These are phyloP conservation scores for Acleris holmiana DNA, from an alignment of 2,888 invertebrate genomes.

Conservation along the genomic window DNA sequence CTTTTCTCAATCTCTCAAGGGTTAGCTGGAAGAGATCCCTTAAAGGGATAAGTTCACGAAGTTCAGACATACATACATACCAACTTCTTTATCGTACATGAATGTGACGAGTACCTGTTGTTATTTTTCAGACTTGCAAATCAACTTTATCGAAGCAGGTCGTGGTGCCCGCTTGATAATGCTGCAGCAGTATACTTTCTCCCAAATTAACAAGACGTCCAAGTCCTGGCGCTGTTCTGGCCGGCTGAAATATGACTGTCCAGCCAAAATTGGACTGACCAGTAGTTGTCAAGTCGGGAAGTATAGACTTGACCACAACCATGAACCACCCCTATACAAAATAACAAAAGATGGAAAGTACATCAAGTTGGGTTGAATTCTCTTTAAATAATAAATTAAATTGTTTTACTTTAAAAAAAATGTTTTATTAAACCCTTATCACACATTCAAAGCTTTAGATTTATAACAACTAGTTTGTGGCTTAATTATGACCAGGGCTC, in stretches of 20 bases:
- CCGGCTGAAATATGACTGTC: slow-evolving; percentile 40
- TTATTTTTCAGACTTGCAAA: too few species aligned
- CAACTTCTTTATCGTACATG: too few species aligned
- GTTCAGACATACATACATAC: too few species aligned
- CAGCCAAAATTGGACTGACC: slow-evolving; percentile 40
- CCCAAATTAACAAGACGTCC: neutral
- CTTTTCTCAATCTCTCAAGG: too few species aligned
- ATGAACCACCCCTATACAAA: slow-evolving; percentile 39
- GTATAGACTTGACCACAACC: slow-evolving; percentile 38
- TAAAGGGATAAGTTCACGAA: too few species aligned
- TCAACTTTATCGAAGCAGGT: too few species aligned
- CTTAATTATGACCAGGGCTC: too few species aligned
- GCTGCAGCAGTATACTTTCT: too few species aligned
- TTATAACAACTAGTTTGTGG: too few species aligned
- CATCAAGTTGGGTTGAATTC: neutral
- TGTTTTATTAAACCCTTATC: neutral
- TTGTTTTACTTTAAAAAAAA: neutral
- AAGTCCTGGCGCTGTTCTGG: slow-evolving; percentile 45
- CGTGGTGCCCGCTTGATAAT: neutral
- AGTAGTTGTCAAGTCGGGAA: slow-evolving; percentile 23
- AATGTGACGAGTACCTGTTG: too few species aligned
- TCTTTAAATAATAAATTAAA: neutral
- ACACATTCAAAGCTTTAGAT: too few species aligned
- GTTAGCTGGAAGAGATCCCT: too few species aligned
- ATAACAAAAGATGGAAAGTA: slow-evolving; percentile 37